phyloP scores from a whole-genome alignment of 1,140 invertebrate species.

The Ectropis grisescens region DNA sequence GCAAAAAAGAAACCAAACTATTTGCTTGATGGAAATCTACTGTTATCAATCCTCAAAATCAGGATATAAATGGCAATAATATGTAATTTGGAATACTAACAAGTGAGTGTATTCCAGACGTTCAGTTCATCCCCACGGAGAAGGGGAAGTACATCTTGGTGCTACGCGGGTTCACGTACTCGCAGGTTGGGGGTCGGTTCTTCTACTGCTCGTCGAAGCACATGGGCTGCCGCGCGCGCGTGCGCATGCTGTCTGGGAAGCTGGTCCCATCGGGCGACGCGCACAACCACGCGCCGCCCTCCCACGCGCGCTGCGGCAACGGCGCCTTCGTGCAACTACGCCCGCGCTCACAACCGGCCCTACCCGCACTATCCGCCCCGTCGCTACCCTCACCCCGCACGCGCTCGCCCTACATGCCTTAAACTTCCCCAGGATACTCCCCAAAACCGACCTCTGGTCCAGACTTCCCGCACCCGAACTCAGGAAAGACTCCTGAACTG shows the following conservation, averaged over 20 bases:
- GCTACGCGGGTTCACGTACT: constrained; percentile 55
- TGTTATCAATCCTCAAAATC: no score
- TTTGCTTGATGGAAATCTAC: no score
- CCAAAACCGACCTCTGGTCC: constrained; percentile 53
- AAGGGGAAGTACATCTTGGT: constrained; percentile 61
- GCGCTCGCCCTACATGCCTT: constrained; percentile 43
- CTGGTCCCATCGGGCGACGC: constrained; percentile 43
- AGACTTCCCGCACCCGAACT: constrained; percentile 29
- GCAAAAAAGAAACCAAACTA: no score
- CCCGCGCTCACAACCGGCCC: constrained; percentile 19
- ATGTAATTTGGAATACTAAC: no score
- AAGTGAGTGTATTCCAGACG: constrained; percentile 33
- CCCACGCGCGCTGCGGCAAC: constrained; percentile 54
- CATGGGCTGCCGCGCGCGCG: constrained; percentile 52
- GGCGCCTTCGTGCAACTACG: constrained; percentile 54
- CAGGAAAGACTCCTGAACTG: no score
- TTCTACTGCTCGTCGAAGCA: constrained; percentile 64
- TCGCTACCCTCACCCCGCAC: constrained; percentile 30
- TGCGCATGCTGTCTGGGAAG: constrained; percentile 40
- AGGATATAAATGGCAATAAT: no score
- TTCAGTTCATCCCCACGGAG: constrained; percentile 61
- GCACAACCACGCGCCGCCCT: constrained; percentile 55
- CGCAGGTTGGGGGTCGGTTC: constrained; percentile 57
- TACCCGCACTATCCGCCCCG: constrained; percentile 14
- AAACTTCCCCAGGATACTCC: constrained; percentile 46